phyloP scores from a whole-genome alignment of 2,888 invertebrate species.

The Hypomecis atomaria region DNA sequence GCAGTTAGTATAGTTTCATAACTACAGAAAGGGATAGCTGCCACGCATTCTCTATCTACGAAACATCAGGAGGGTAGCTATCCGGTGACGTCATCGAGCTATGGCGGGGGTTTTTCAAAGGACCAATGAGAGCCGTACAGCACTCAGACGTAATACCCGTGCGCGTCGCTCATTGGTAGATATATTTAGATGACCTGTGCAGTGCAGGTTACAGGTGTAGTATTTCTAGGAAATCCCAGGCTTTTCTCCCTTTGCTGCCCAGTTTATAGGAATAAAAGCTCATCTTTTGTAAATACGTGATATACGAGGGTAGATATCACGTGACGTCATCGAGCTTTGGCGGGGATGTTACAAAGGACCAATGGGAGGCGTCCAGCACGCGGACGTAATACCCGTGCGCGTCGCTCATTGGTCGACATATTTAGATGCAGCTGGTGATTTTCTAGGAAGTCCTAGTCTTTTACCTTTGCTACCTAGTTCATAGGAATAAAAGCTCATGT shows the following conservation, averaged over 20 bases:
- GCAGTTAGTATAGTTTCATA: no score
- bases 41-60: no score
- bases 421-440: not conserved
- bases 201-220: not conserved
- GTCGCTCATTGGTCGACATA: slow-evolving; percentile 1
- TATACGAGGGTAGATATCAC: no score
- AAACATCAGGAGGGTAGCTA: no score
- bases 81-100: no score
- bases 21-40: no score
- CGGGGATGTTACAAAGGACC: not conserved
- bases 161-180: slow-evolving; percentile 2
- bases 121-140: slow-evolving; percentile 4
- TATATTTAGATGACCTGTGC: not conserved
- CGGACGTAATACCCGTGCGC: not conserved
- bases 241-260: not conserved
- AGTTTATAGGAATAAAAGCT: not conserved
- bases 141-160: not conserved
- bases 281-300: no score
- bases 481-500: no score
- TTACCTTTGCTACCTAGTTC: not conserved
- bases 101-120: not conserved
- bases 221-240: not conserved
- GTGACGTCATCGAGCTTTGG: not conserved
- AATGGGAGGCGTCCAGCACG: slow-evolving; percentile 1
- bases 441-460: not conserved